Evolutionary conservation across 2,113 vertebrate genomes (phyloP).

Genomic region (Ciconia stormi): DNA sequence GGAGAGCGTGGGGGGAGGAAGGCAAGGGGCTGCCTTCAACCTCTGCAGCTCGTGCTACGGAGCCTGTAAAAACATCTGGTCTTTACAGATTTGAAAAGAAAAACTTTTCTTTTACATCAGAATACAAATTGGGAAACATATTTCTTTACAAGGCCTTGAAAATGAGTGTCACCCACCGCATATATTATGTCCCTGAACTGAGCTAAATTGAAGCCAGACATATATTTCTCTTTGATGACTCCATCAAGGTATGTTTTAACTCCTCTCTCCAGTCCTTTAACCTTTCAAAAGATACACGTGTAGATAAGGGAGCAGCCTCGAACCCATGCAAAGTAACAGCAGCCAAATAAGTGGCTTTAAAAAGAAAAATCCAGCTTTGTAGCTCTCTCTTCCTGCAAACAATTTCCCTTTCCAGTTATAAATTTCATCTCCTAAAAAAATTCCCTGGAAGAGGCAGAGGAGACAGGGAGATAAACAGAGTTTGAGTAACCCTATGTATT

Average conservation of each 20-base stretch:
- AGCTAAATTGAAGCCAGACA: conserved; percentile 25
- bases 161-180: neutral
- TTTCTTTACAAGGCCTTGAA: conserved; percentile 3
- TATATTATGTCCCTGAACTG: neutral
- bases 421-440: neutral
- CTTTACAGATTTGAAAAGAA: neutral
- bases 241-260: conserved; percentile 15
- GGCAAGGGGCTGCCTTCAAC: neutral
- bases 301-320: conserved; percentile 5
- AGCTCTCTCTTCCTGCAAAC: neutral
- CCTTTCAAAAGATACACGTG: neutral
- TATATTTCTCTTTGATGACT: conserved; percentile 16
- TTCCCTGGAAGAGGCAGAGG: neutral
- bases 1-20: neutral
- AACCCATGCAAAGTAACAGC: neutral
- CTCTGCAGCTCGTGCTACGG: neutral
- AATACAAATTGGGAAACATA: conserved; percentile 3
- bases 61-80: neutral
- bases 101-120: neutral
- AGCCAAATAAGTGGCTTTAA: neutral
- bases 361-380: neutral
- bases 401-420: conserved; percentile 13
- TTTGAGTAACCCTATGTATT: neutral
- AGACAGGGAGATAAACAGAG: neutral
- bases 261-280: neutral